Conservation (phyloP, 2,113 vertebrate genomes). For the Elephantulus edwardii region DNA sequence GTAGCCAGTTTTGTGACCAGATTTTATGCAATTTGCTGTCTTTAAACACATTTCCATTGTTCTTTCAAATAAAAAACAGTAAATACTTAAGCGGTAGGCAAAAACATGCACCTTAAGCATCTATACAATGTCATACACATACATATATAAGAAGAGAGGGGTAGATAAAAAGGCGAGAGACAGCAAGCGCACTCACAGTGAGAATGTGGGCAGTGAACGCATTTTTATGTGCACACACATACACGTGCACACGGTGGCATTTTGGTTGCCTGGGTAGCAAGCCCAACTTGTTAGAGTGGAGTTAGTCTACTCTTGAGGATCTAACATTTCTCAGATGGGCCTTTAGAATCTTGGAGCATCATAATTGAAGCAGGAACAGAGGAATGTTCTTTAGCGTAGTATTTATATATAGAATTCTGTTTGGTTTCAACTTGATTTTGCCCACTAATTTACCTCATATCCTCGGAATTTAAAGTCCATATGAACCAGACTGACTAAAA, state of each 20-base stretch:
- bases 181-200: background rate
- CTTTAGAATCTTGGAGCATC: background rate
- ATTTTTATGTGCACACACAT: accelerated
- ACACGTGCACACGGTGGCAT: background rate
- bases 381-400: background rate
- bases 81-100: conserved; percentile 26
- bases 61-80: background rate
- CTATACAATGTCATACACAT: background rate
- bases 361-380: background rate
- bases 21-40: conserved; percentile 22
- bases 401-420: background rate
- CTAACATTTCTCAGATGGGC: background rate
- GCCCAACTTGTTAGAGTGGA: background rate
- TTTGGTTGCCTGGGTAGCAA: background rate
- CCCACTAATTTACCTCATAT: background rate
- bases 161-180: too few relatives aligned
- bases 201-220: background rate
- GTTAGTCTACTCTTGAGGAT: background rate
- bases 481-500: background rate
- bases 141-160: background rate
- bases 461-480: background rate
- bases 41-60: conserved; percentile 10
- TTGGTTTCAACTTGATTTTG: too few relatives aligned
- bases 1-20: conserved; percentile 7
- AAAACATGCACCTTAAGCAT: background rate